These are phyloP conservation scores for Stichodactyla mertensii DNA, from an alignment of 64 coral and sea anemone species.

Conservation along the genomic window DNA sequence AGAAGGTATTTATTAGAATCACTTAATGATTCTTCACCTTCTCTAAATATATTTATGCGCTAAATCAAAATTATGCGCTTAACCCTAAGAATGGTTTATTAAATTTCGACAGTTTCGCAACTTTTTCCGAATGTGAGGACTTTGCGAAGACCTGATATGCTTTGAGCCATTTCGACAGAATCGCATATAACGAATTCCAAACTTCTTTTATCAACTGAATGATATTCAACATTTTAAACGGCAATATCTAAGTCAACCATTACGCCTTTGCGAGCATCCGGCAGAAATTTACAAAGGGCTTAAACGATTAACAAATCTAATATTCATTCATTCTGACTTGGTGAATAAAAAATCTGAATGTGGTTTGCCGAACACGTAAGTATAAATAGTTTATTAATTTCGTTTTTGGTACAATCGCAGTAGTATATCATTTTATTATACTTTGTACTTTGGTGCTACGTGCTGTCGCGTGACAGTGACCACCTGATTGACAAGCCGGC, in stretches of 20 bases:
- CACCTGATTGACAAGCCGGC: not conserved
- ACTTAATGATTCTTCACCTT: not conserved
- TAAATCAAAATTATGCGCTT: not conserved
- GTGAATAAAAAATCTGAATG: not conserved
- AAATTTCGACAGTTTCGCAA: too few relatives aligned
- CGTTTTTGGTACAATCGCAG: not conserved
- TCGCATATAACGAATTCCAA: too few relatives aligned
- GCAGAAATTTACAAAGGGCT: not conserved
- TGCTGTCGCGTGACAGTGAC: not conserved
- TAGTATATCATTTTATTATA: not conserved
- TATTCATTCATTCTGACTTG: not conserved
- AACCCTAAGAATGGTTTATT: too few relatives aligned
- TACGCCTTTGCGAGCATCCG: not conserved
- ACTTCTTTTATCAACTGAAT: too few relatives aligned
- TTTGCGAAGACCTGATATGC: too few relatives aligned
- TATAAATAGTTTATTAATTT: not conserved
- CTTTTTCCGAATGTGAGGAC: too few relatives aligned
- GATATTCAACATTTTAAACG: too few relatives aligned
- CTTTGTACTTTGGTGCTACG: not conserved
- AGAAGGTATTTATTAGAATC: not conserved
- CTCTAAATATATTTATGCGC: not conserved
- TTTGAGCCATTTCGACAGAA: too few relatives aligned
- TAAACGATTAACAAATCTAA: not conserved
- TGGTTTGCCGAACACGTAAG: not conserved
- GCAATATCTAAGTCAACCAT: not conserved